A percentile compares a stretch with the other conserved stretches of the same genome.
These are phyloP conservation scores for Pachyuromys duprasi DNA, from an alignment of 2,797 vertebrate genomes.

Conservation along the genomic window DNA sequence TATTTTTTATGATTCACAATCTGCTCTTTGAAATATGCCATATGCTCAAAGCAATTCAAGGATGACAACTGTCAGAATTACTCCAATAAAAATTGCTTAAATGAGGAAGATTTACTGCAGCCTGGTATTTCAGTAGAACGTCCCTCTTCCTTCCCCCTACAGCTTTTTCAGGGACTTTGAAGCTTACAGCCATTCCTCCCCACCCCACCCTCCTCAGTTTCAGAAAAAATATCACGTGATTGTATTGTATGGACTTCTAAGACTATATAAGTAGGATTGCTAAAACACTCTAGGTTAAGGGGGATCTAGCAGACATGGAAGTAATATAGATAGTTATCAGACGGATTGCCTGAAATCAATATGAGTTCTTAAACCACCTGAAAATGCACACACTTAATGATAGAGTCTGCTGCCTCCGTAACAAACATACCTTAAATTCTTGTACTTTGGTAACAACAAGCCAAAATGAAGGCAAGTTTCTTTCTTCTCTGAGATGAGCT, in stretches of 20 bases:
- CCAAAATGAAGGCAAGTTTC: conserved; percentile 84
- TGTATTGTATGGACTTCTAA: conserved; percentile 80
- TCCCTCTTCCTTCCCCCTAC: conserved; percentile 79
- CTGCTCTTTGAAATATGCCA: conserved; percentile 97
- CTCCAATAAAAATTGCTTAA: conserved; percentile 96
- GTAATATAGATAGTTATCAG: conserved; percentile 81
- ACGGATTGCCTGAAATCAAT: conserved; percentile 83
- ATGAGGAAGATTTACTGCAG: conserved; percentile 94
- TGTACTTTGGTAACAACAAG: conserved; percentile 83
- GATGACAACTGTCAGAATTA: conserved; percentile 96
- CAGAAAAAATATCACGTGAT: conserved; percentile 66
- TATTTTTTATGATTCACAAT: conserved; percentile 97
- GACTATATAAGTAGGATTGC: conserved; percentile 74
- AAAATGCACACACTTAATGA: conserved; percentile 87
- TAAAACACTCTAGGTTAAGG: conserved; percentile 69
- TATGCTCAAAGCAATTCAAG: conserved; percentile 96
- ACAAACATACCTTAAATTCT: conserved; percentile 90
- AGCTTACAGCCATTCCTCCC: conserved; percentile 73
- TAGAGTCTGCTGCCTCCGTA: conserved; percentile 85
- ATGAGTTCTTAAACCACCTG: conserved; percentile 87
- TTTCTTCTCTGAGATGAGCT: conserved; percentile 82
- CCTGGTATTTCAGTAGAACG: conserved; percentile 88
- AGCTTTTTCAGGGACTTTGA: conserved; percentile 80
- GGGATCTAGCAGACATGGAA: conserved; percentile 80
- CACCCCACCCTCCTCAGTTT: conserved; percentile 64